Conservation (phyloP, 2,888 invertebrate species). For the Dolomedes plantarius region DNA sequence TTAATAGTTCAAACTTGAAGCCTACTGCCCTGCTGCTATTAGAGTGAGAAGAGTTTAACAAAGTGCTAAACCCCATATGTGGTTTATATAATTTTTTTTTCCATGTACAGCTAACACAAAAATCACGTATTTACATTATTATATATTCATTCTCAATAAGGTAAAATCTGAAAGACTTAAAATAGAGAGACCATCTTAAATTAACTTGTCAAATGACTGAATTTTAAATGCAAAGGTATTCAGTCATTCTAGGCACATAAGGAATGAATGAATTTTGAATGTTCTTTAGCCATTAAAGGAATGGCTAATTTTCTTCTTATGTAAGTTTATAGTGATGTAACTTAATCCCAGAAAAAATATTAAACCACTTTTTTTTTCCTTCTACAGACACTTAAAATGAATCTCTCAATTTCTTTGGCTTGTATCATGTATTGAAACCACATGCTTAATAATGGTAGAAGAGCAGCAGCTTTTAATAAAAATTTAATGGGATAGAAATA, state of each 20-base stretch:
- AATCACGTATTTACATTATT: too few relatives aligned
- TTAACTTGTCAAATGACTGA: slow-evolving; percentile 16
- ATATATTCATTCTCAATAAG: not conserved
- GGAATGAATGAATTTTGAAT: too few relatives aligned
- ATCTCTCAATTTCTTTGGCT: not conserved
- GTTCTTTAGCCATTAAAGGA: too few relatives aligned
- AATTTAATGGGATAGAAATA: slow-evolving; percentile 38
- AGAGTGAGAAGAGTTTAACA: too few relatives aligned
- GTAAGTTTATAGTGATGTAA: too few relatives aligned
- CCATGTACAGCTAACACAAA: too few relatives aligned
- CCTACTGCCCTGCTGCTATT: slow-evolving; percentile 37
- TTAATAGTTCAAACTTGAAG: not conserved
- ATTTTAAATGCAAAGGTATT: slow-evolving; percentile 18
- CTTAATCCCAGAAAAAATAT: too few relatives aligned
- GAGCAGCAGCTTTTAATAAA: slow-evolving; percentile 38
- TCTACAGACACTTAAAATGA: not conserved
- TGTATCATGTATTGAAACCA: not conserved
- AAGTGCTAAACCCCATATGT: too few relatives aligned
- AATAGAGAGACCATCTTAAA: slow-evolving; percentile 20
- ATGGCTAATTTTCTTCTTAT: too few relatives aligned
- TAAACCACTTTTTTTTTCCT: too few relatives aligned
- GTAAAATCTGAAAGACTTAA: not conserved
- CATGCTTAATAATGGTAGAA: slow-evolving; percentile 30
- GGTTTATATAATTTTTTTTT: too few relatives aligned
- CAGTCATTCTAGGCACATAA: too few relatives aligned